Conservation (phyloP, 2,797 vertebrate genomes). For the Galago senegalensis region DNA sequence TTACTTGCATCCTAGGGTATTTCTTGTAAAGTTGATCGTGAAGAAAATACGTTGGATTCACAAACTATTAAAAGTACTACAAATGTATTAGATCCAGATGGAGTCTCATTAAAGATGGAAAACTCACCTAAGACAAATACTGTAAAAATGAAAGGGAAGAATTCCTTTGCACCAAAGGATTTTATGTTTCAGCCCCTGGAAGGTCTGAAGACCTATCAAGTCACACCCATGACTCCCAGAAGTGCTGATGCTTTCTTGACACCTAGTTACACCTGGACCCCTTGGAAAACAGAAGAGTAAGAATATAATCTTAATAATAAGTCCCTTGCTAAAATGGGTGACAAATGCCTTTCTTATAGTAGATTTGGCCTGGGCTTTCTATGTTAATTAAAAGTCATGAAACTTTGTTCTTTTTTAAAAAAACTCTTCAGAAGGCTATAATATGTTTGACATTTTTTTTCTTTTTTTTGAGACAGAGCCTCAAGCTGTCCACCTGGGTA, state of each 20-base stretch:
- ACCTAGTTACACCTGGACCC: conserved; percentile 89
- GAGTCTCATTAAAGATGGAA: conserved; percentile 66
- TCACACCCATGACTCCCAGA: conserved; percentile 92
- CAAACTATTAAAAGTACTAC: neutral
- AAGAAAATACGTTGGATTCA: conserved; percentile 73
- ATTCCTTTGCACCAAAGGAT: conserved; percentile 95
- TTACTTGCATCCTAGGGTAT: conserved; percentile 77
- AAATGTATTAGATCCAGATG: conserved; percentile 64
- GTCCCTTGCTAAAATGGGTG: conserved; percentile 12
- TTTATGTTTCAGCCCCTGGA: conserved; percentile 94
- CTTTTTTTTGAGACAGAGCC: neutral
- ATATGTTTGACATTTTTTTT: conserved; percentile 54
- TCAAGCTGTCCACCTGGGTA: too few relatives aligned
- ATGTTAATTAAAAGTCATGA: conserved; percentile 22
- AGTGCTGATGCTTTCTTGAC: conserved; percentile 92
- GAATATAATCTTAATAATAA: conserved; percentile 65
- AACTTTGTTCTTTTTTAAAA: neutral
- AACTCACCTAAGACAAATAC: neutral
- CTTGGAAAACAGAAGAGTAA: conserved; percentile 84
- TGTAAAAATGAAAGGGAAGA: conserved; percentile 80
- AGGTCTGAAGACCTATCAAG: conserved; percentile 91
- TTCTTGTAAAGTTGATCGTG: conserved; percentile 72
- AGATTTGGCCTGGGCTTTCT: neutral
- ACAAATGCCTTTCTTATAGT: conserved; percentile 10
- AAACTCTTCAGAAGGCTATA: conserved; percentile 29